Evolutionary conservation across 2,113 vertebrate genomes (phyloP), one percentile per base, ranked within the genome.

Genomic region (Montifringilla adamsi): DNA sequence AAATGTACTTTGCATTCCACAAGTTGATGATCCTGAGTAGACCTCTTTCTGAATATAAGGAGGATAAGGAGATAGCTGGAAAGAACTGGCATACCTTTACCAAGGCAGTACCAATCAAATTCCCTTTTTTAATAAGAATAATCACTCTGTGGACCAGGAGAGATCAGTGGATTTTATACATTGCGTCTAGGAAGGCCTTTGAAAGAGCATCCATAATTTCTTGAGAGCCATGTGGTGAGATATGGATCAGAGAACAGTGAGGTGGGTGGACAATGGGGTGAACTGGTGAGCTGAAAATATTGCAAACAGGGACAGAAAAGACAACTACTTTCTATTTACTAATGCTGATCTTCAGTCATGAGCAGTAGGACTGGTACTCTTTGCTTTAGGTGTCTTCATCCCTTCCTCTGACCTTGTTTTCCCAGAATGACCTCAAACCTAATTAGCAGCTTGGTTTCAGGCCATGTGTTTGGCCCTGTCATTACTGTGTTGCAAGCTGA

Each of bases 11-110:
- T 75, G 7, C 9, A 1, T 64, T 88, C 18, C 23, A 50, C 1
- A 14, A 87, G 6, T 4, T 17, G 7, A 31, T 0, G 9, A 18
- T 24, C 37, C 1, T 39, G 47, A 78, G 30, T 7, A 3, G 8
- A 55, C 21, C 15, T 67, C 20, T 43, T 84, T 91, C 33, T 66
- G 43, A 76, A 59, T 44, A 52, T 19, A 70, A 37, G 35, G 15
- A 82, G 4, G 22, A 52, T 13, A 74, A 69, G 8, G 11, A 82
- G 5, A 19, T 13, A 67, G 5, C 8, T 58, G 23, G 33, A 80
- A 83, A 93, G 47, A 72, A 6, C 19, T n/a, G 27, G 3, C 7
- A 39, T 26, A 78, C 59, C 43, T 86, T 87, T 76, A 72, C 26
- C 7, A 62, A 63, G 18, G 6, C 11, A 13, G 62, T 35, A 49